Evolutionary conservation across 1,140 invertebrate species (phyloP), one percentile per base, ranked within the genome.

Genomic region (Drosophila elegans): DNA sequence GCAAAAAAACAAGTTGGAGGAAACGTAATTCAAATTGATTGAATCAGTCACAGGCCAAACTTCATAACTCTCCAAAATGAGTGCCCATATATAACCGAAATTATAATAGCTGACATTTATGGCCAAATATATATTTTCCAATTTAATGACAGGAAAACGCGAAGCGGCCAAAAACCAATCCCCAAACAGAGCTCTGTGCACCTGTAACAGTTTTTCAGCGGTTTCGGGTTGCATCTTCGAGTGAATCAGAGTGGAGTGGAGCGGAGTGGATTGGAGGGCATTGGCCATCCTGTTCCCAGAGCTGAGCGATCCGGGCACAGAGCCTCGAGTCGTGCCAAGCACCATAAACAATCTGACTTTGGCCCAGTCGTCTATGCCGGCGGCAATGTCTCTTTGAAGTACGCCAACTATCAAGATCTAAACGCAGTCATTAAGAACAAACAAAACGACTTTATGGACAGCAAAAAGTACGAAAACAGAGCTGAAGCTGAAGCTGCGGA

Each of bases 381-480:
- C 85, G 85, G 84, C 85, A 63, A 39, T 78, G 77, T 69, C 73
- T 36, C 85, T 89, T 89, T 89, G 84, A 90, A 90, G 80, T 90
- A 75, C 64, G 74, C 73, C 80, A 88, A 83, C 83, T 89, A 89
- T 89, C 84, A 89, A 89, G 84, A 89, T 89, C 84, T 89, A 89
- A 89, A 89, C 80, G 84, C 85, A 89, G 84, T 89, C 84, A 89
- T 89, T 89, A 89, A 89, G 84, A 89, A 89, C 84, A 89, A 89
- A 89, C 84, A 89, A 89, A 89, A 89, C 84, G 84, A 89, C 84
- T 89, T 89, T 90, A 89, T 89, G 84, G 84, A 83, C 84, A 83
- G 83, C 83, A 89, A 88, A 88, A 85, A 78, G 75, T 72, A 81
- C 64, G 73, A 82, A 69, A 72, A 51, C 69, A 49, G 45, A 52